Base-by-base conservation (phyloP, 2,888 invertebrate genomes). In the Thymelicus acteon region DNA sequence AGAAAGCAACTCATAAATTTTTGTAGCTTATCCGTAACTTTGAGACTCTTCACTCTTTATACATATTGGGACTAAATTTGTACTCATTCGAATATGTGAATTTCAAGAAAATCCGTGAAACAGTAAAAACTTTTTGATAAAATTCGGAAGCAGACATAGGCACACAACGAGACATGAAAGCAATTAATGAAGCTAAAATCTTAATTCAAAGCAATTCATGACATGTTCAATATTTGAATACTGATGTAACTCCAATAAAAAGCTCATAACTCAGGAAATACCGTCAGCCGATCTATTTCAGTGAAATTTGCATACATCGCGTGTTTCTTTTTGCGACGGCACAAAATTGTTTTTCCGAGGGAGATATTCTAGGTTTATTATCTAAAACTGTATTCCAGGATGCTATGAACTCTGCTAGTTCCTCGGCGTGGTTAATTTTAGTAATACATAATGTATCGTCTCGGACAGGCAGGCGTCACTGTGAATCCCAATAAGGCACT, bases 401-500 rank as follows among this genome's bases (percentile, higher is more conserved):
- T 39, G 57, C 48, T 57, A 63, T 63, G 37, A 37, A 31, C 58
- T 58, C 6, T 37, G n/a, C 15, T n/a, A 58, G 58, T 58, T 24
- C 52, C 19, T 52, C 24, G 54, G 24, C 54, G 54, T 12, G 54
- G 19, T 54, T 54, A 54, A 54, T 24, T 54, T 54, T 54, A 54
- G 54, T 54, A 8, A 54, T 24, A 54, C 24, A 24, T 54, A 47
- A 63, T 49, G 60, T 39, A 63, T 63, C 24, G 44, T 12, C 39
- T 63, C 64, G 54, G 52, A 24, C 54, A 65, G n/a, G 60, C 40
- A 10, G 69, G 73, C 74, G 79, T 79, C 77, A 80, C 82, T 85
- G 85, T 77, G 83, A 80, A 83, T 81, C 84, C 88, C 84, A 88
- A 89, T 85, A 89, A 87, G 88, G 85, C 86, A 90, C 86, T 89